phyloP scores from a whole-genome alignment of 1,140 invertebrate species.

The Lepidurus couesii region DNA sequence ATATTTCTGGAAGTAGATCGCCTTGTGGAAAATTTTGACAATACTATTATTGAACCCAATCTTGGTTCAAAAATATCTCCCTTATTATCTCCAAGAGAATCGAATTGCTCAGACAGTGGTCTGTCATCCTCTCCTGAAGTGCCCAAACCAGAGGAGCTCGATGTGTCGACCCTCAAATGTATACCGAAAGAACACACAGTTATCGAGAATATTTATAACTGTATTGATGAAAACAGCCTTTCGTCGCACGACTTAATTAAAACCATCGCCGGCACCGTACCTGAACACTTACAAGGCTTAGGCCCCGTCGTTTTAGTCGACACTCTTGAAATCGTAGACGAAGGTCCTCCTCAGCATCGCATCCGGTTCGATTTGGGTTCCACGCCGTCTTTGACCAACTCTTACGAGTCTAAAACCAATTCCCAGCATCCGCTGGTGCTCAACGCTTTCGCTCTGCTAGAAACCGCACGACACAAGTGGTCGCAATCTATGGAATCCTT shows the following conservation, averaged over 20 bases:
- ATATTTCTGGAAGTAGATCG: conserved; percentile 34
- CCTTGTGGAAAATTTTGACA: conserved; percentile 29
- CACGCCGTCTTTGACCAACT: not conserved
- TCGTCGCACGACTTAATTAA: not conserved
- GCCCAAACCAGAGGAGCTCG: not conserved
- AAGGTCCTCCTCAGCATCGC: not conserved
- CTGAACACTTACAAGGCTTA: not conserved
- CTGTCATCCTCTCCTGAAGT: not conserved
- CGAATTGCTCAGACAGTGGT: not conserved
- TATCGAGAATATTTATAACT: not conserved
- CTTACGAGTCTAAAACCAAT: not conserved
- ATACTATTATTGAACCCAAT: not conserved
- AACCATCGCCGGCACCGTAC: not conserved
- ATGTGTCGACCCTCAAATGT: not conserved
- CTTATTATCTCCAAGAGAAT: not conserved
- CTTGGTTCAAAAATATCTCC: not conserved
- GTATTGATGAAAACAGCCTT: not conserved
- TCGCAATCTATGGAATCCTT: not conserved
- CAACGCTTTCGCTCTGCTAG: not conserved
- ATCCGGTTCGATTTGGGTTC: not conserved
- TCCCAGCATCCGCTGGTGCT: not conserved
- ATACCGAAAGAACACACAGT: not conserved
- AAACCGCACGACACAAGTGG: conserved; percentile 11
- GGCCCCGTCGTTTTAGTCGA: not conserved
- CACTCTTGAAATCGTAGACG: not conserved